A percentile compares a stretch with the other conserved stretches of the same genome.
phyloP scores from a whole-genome alignment of 64 coral and sea anemone species.

The Montipora cactus region DNA sequence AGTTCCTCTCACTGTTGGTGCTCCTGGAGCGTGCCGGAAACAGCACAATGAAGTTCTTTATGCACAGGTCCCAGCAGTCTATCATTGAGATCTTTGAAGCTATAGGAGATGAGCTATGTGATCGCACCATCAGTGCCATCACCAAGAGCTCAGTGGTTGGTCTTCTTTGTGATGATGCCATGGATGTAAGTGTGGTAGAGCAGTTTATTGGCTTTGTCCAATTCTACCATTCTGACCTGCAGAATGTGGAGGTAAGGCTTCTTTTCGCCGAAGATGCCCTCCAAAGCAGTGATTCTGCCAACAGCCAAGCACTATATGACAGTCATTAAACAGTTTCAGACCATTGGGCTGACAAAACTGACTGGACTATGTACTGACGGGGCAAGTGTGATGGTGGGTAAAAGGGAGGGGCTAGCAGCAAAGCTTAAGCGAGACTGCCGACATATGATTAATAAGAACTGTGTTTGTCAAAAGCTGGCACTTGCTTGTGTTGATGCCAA shows the following conservation, averaged over 20 bases:
- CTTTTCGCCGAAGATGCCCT: slow-evolving; percentile 7
- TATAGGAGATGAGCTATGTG: not conserved
- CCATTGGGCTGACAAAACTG: slow-evolving; percentile 23
- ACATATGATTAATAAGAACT: not conserved
- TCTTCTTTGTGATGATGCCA: not conserved
- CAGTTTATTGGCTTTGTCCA: not conserved
- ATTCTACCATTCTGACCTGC: not conserved
- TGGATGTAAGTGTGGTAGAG: not conserved
- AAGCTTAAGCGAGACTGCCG: slow-evolving; percentile 16
- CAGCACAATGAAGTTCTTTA: not conserved
- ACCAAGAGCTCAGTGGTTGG: not conserved
- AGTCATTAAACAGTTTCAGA: slow-evolving; percentile 5
- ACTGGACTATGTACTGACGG: slow-evolving; percentile 11
- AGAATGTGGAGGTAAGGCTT: slow-evolving; percentile 26
- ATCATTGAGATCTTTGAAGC: slow-evolving; percentile 4
- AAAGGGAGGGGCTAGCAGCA: slow-evolving; percentile 21
- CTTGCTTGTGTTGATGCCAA: slow-evolving; percentile 14
- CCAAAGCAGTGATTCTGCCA: slow-evolving; percentile 17
- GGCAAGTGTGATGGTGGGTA: slow-evolving; percentile 35
- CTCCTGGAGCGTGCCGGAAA: not conserved
- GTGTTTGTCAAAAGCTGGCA: slow-evolving; percentile 29
- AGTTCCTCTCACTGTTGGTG: not conserved
- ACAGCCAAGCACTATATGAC: slow-evolving; percentile 20
- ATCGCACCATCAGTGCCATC: not conserved
- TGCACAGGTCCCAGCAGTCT: not conserved